Evolutionary conservation across 2,113 vertebrate species (phyloP), one percentile per base, ranked within the genome.

Genomic region (Phyllostomus hastatus): DNA sequence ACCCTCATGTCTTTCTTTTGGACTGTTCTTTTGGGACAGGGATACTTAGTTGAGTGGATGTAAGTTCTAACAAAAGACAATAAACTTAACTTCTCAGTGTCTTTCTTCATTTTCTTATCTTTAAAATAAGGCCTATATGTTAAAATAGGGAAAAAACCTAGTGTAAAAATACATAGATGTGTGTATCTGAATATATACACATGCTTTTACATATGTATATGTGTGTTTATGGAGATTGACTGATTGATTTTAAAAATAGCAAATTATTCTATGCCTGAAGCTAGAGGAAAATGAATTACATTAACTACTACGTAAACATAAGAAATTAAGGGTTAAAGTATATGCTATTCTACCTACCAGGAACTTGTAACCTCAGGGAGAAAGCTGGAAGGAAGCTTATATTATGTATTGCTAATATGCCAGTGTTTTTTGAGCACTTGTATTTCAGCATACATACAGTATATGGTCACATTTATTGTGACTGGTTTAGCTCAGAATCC

Each of bases 201-300:
- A 46, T n/a, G 4, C 11, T 22, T 72, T 1, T 50, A 9, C 46
- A 24, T 15, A 48, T 35, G 10, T 76, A 6, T 61, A 12, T 70
- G 5, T 87, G 8, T 80, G 61, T 75, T 20, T 57, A 26, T 43
- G 50, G 2, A 87, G 38, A 48, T 57, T 57, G 15, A 57, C 15
- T 52, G 81, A 43, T 84, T 81, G 69, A n/a, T 94, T 94, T 83
- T 86, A 31, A 73, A 97, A 86, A 61, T 66, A 91, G 46, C 16
- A 91, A 54, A 88, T 83, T 87, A 57, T 89, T 72, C 46, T 66
- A 92, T 86, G 19, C 7, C 35, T 67, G 33, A 84, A 52, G 17
- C 12, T 85, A 76, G 82, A 84, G 43, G 8, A 90, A 81, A 69
- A 82, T 4, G 11, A 83, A 43, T 84, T 81, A 57, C 19, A 28